These are phyloP conservation scores for Decapterus maruadsi DNA, from an alignment of 2,797 vertebrate genomes.

Conservation along the genomic window DNA sequence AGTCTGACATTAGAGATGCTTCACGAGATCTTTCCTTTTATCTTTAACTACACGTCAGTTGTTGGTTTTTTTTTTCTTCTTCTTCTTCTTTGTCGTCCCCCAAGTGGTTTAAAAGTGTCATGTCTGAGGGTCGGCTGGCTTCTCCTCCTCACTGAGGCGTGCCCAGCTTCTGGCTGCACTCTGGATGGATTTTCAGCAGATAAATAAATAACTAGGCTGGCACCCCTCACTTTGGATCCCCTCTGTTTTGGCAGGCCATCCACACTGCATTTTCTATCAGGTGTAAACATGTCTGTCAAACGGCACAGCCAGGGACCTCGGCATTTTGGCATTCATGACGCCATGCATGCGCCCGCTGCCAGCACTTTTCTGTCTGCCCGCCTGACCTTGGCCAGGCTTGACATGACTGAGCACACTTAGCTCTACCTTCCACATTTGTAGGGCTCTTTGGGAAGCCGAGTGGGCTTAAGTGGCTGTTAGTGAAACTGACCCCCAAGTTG, in stretches of 20 bases:
- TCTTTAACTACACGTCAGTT: slow-evolving; percentile 43
- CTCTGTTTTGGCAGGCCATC: slow-evolving; percentile 77
- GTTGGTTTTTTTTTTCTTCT: slow-evolving; percentile 6
- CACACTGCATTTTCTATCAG: slow-evolving; percentile 76
- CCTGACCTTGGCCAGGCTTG: slow-evolving; percentile 72
- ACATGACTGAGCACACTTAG: slow-evolving; percentile 63
- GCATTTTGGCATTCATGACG: slow-evolving; percentile 70
- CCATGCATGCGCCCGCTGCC: slow-evolving; percentile 46
- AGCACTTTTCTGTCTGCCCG: slow-evolving; percentile 60
- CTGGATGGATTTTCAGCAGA: slow-evolving; percentile 73
- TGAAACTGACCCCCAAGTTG: slow-evolving; percentile 64
- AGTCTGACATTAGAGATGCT: slow-evolving; percentile 40
- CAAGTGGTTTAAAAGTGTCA: slow-evolving; percentile 68
- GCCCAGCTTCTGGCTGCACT: slow-evolving; percentile 71
- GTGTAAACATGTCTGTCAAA: slow-evolving; percentile 84
- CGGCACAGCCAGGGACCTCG: slow-evolving; percentile 53
- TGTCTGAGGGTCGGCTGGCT: slow-evolving; percentile 57
- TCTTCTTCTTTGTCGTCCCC: slow-evolving; percentile 3
- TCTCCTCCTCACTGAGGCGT: slow-evolving; percentile 70
- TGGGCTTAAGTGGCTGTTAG: slow-evolving; percentile 75
- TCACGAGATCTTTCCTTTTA: slow-evolving; percentile 41
- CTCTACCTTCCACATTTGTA: slow-evolving; percentile 59
- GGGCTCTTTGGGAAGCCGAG: slow-evolving; percentile 61
- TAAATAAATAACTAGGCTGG: slow-evolving; percentile 80
- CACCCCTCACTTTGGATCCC: slow-evolving; percentile 75